Percentiles rank a stretch among this genome's conserved stretches.
phyloP scores from a whole-genome alignment of 2,113 vertebrate species.

The Bucco capensis region DNA sequence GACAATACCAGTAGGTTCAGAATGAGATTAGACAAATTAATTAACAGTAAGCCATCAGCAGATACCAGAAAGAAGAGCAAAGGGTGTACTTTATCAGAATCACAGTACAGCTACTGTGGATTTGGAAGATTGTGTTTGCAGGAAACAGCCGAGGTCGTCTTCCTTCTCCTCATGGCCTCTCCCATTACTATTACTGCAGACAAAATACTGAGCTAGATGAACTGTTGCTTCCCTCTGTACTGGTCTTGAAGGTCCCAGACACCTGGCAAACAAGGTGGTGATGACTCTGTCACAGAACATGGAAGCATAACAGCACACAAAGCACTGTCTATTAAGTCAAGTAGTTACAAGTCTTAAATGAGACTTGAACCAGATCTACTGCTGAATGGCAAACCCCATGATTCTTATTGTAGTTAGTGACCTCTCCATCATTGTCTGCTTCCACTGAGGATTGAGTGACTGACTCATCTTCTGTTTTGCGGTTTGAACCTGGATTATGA shows the following conservation, averaged over 20 bases:
- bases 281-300: not conserved
- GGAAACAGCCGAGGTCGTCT: not conserved
- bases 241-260: not conserved
- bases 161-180: not conserved
- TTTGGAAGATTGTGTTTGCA: not conserved
- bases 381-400: not conserved
- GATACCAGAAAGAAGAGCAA: not conserved
- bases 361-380: not conserved
- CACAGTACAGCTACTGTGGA: not conserved
- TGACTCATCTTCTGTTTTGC: not conserved
- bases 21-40: not conserved
- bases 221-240: not conserved
- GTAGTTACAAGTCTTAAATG: not conserved
- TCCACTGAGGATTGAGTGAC: not conserved
- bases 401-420: not conserved
- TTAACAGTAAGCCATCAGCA: not conserved
- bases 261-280: rapidly evolving
- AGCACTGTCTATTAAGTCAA: not conserved
- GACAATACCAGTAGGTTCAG: no score
- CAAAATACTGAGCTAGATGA: no score
- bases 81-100: not conserved
- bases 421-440: rapidly evolving
- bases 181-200: not conserved
- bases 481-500: not conserved
- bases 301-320: not conserved